Conservation (phyloP, 2,797 vertebrate genomes). For the Catharus ustulatus region DNA sequence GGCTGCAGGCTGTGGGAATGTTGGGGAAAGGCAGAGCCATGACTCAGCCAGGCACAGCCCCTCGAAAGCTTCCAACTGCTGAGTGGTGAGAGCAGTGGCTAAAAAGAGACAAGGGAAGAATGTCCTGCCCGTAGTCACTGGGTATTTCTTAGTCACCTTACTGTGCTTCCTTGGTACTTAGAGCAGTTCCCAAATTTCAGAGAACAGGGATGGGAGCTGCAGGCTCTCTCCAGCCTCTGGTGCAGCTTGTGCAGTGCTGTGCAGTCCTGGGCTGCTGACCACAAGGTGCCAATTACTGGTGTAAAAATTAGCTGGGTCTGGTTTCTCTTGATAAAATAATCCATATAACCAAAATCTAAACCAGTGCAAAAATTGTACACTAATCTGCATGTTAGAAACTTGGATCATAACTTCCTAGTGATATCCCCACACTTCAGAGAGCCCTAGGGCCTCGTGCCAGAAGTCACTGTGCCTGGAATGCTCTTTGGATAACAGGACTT, state of each 20-base stretch:
- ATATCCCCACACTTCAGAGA: neutral
- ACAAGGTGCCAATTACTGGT: neutral
- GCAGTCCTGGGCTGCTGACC: neutral
- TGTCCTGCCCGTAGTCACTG: neutral
- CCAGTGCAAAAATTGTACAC: neutral
- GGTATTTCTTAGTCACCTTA: neutral
- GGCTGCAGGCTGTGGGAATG: neutral
- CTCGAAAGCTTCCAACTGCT: neutral
- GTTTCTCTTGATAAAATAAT: neutral
- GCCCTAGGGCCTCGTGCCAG: neutral
- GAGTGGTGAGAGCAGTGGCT: neutral
- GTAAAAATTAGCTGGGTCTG: neutral
- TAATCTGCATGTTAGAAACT: neutral
- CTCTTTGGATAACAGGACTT: neutral
- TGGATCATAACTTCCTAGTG: neutral
- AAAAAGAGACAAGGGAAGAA: neutral
- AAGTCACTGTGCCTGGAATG: neutral
- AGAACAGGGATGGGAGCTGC: neutral
- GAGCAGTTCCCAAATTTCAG: neutral
- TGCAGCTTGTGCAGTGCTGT: neutral
- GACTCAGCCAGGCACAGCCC: conserved; percentile 11
- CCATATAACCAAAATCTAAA: neutral
- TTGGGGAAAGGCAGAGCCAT: neutral
- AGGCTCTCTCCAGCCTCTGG: neutral
- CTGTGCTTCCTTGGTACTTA: neutral